These are phyloP conservation scores for Lycaon pictus DNA, from an alignment of 2,113 vertebrate species.

Conservation along the genomic window DNA sequence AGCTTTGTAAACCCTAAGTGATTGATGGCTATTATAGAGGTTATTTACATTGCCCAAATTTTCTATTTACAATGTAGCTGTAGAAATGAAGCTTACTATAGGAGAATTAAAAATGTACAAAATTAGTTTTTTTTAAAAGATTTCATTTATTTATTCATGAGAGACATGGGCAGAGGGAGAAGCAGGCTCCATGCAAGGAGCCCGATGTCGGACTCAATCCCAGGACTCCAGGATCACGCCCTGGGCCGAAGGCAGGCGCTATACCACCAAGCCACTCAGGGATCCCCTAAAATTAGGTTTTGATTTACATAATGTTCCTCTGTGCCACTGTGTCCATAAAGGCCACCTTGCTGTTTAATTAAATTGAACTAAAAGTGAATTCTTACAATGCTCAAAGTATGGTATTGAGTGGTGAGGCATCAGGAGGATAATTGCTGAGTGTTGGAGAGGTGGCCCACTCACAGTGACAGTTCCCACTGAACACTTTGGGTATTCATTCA, in stretches of 20 bases:
- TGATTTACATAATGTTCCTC: neutral
- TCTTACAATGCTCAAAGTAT: neutral
- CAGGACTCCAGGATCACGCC: too few relatives aligned
- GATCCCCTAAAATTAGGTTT: neutral
- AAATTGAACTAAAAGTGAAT: neutral
- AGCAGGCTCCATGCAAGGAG: too few relatives aligned
- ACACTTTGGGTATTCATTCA: neutral
- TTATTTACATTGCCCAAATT: neutral
- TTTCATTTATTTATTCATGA: too few relatives aligned
- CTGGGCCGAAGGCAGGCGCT: too few relatives aligned
- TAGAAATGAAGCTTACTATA: neutral
- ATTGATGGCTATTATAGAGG: neutral
- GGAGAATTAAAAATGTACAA: neutral
- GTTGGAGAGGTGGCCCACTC: neutral
- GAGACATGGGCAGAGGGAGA: too few relatives aligned
- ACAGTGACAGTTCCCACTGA: neutral
- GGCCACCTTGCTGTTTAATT: neutral
- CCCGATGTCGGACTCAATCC: too few relatives aligned
- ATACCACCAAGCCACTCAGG: too few relatives aligned
- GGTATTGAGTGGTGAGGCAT: neutral
- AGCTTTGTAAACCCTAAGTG: neutral
- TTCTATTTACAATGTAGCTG: neutral
- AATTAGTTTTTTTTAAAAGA: neutral
- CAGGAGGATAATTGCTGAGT: neutral
- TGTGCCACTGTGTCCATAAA: neutral